Evolutionary conservation across 2,797 vertebrate species (phyloP).

Genomic region (Melopsittacus undulatus): DNA sequence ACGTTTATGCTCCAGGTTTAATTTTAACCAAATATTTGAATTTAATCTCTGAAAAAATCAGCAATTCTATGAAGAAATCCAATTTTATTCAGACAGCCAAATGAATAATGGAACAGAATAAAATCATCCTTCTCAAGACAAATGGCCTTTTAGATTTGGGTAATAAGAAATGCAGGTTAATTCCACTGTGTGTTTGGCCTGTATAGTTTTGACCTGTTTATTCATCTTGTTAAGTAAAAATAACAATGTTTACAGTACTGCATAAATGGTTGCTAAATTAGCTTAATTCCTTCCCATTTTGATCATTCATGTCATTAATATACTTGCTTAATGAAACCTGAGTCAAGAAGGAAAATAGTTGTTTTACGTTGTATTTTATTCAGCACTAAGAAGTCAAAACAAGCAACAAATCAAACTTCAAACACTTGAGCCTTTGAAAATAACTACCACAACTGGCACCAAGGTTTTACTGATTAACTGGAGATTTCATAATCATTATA

Average conservation of each 20-base stretch:
- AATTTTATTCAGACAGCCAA: neutral
- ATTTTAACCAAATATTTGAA: conserved; percentile 31
- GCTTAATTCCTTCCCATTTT: neutral
- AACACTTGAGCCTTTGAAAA: neutral
- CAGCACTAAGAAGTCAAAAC: neutral
- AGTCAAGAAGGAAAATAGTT: neutral
- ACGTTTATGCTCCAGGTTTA: neutral
- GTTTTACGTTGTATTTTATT: neutral
- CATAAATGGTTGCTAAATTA: neutral
- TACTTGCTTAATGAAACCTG: neutral
- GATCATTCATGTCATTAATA: neutral
- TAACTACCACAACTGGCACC: neutral
- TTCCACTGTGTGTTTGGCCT: neutral
- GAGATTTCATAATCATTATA: neutral
- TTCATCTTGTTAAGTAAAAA: neutral
- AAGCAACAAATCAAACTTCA: neutral
- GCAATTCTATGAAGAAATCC: neutral
- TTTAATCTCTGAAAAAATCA: conserved; percentile 21
- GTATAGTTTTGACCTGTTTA: neutral
- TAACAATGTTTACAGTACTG: neutral
- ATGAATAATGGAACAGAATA: conserved; percentile 4
- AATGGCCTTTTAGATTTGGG: neutral
- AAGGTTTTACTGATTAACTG: neutral
- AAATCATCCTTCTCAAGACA: neutral
- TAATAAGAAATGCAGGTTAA: neutral